Base-by-base conservation (phyloP, 2,113 vertebrate species). In the Brachyhypopomus occidentalis region DNA sequence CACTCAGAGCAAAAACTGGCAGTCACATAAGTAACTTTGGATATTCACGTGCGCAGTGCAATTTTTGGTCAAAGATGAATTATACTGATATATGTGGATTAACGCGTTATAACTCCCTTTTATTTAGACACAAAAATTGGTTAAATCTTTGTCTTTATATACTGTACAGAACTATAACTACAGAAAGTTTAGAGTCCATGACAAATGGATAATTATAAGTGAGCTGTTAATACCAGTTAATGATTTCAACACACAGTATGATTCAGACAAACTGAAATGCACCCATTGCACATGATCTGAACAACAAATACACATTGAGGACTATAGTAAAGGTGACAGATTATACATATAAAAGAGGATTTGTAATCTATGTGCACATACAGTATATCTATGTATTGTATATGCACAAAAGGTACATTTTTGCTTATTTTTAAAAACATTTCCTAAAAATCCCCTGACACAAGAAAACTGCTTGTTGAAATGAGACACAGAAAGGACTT, bases 71-170 rank as follows among this genome's bases (percentile, higher is more conserved):
- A 79, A 87, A 84, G 72, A 84, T 58, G 77, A 86, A 74, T 52
- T 90, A 81, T 88, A 88, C 84, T 84, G 41, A 87, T 23, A 80
- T 86, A 79, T 83, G 48, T 88, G 56, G 63, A 84, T 80, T 77
- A 85, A 87, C 84, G 86, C 80, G 23, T 79, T 82, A 78, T 83
- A 75, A 82, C 79, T 79, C 48, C 19, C 8, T 74, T 82, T 86
- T 86, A 81, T 84, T 86, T 83, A 66, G 80, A 87, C 69, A 85
- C 80, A 82, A 72, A 87, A 84, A 75, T 60, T 45, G 60, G 69
- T 77, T 63, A 72, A 30, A 23, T 36, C 25, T 77, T 77, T 78
- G 80, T 85, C 73, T 85, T 79, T 76, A 88, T 83, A 80, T 72
- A 78, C 71, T 86, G 75, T 78, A 81, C 62, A 82, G 76, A 67